Evolutionary conservation across 2,113 vertebrate genomes (phyloP).

Genomic region (Porphyrio hochstetteri): DNA sequence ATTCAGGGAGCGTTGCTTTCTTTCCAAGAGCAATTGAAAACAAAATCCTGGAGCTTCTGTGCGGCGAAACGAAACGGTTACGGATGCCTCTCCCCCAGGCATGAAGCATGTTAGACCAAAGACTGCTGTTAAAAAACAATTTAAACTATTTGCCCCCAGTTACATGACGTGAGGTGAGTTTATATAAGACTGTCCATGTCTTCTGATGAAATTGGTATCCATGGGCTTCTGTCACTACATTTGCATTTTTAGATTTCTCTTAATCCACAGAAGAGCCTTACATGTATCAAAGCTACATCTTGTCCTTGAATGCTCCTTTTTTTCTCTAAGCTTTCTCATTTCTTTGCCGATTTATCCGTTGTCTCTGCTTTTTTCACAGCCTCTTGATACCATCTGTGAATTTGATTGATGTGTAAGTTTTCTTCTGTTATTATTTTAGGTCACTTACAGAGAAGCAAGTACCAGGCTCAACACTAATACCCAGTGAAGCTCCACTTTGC

Average conservation of each 20-base stretch:
- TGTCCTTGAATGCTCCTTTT: background rate
- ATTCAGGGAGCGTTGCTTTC: background rate
- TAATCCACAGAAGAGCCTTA: background rate
- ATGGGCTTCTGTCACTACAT: background rate
- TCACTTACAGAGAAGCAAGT: background rate
- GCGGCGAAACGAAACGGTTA: background rate
- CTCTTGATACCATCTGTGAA: constrained; percentile 20
- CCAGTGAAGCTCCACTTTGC: background rate
- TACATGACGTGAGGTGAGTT: accelerated
- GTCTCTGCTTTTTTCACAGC: background rate
- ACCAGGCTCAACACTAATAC: background rate
- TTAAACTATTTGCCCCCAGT: background rate
- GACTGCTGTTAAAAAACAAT: background rate
- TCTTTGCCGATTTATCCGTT: background rate
- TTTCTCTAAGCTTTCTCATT: background rate
- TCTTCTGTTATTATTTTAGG: constrained; percentile 13
- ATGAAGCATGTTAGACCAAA: accelerated
- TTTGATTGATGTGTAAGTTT: background rate
- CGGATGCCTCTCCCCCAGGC: background rate
- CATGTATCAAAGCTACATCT: background rate
- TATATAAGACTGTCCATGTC: background rate
- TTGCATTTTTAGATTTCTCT: background rate
- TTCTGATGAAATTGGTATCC: background rate
- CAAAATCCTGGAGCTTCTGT: background rate
- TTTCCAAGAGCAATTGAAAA: background rate